phyloP scores from a whole-genome alignment of 2,113 vertebrate species.

The Sebastes schlegelii region DNA sequence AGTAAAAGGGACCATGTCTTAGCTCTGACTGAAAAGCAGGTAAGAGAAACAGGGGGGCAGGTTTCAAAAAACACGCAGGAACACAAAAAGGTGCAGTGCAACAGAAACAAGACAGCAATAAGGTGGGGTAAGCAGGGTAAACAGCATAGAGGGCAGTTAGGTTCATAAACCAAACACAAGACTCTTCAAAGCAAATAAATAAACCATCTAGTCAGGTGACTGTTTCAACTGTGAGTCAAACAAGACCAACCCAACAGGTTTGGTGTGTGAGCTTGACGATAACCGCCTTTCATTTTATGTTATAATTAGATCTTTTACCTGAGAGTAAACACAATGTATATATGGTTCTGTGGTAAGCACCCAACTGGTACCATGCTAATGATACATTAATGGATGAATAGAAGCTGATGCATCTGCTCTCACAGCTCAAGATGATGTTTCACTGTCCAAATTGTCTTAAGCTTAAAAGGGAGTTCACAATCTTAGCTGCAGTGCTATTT shows the following conservation, averaged over 20 bases:
- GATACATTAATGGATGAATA: background rate
- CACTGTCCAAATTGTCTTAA: background rate
- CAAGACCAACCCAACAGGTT: slow-evolving; percentile 37
- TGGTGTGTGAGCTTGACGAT: slow-evolving; percentile 8
- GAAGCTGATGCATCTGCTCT: slow-evolving; percentile 11
- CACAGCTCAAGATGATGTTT: slow-evolving; percentile 1
- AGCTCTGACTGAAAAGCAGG: slow-evolving; percentile 99
- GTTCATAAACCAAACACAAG: slow-evolving; percentile 34
- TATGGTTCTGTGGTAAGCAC: background rate
- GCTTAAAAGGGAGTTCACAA: no score
- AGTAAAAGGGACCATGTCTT: slow-evolving; percentile 99
- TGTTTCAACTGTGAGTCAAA: slow-evolving; percentile 29
- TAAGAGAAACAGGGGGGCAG: slow-evolving; percentile 97
- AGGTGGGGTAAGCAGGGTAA: slow-evolving; percentile 70
- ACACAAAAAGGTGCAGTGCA: slow-evolving; percentile 84
- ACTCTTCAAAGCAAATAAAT: slow-evolving; percentile 23
- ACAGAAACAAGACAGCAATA: slow-evolving; percentile 76
- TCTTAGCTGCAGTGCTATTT: no score
- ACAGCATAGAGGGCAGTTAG: slow-evolving; percentile 45
- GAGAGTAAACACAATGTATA: slow-evolving; percentile 18
- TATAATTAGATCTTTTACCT: slow-evolving; percentile 4
- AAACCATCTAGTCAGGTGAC: slow-evolving; percentile 14
- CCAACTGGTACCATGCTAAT: background rate
- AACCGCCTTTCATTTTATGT: background rate
- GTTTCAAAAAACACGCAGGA: slow-evolving; percentile 92